phyloP scores from a whole-genome alignment of 2,888 invertebrate genomes.

The Pantelozetes paolii region DNA sequence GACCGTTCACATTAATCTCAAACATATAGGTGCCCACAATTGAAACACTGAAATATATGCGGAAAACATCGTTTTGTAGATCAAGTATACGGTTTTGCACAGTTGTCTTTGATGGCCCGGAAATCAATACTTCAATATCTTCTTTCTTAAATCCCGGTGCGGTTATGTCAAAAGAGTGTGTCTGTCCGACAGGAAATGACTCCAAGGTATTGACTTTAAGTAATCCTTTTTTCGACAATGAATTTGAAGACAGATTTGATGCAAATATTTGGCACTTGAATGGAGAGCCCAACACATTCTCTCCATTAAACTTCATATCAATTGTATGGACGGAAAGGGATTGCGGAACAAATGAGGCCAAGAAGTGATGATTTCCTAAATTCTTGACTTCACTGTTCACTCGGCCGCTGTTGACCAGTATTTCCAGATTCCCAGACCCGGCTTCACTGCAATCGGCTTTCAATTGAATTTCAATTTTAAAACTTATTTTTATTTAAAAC shows the following conservation, averaged over 20 bases:
- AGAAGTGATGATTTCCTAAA: constrained; percentile 73
- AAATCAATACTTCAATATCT: constrained; percentile 59
- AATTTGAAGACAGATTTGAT: constrained; percentile 11
- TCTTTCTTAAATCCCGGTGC: constrained; percentile 61
- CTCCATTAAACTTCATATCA: constrained; percentile 82
- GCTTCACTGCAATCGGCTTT: constrained; percentile 89
- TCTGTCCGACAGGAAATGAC: constrained; percentile 81
- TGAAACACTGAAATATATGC: constrained; percentile 83
- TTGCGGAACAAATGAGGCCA: constrained; percentile 68
- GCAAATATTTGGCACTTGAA: constrained; percentile 49
- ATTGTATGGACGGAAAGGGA: constrained; percentile 57
- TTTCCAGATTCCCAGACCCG: constrained; percentile 93
- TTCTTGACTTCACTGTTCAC: constrained; percentile 90
- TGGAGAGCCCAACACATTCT: constrained; percentile 53
- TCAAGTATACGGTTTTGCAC: constrained; percentile 76
- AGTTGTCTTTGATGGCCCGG: constrained; percentile 76
- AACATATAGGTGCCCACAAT: constrained; percentile 90
- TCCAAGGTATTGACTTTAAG: constrained; percentile 71
- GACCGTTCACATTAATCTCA: constrained; percentile 81
- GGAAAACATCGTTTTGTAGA: constrained; percentile 69
- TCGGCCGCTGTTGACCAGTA: constrained; percentile 88
- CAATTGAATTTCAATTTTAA: constrained; percentile 20
- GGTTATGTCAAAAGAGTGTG: constrained; percentile 83
- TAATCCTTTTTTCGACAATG: constrained; percentile 39
- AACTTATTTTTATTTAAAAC: constrained; percentile 41